phyloP scores from a whole-genome alignment of 1,140 invertebrate genomes.

The fruit fly (Drosophila melanogaster) region Release_6_plus_ISO1_MT NT_033777.3:28399001-28399500 shows the following conservation, averaged over 20 bases:
- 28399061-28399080: constrained; percentile 80
- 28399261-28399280: constrained; percentile 9
- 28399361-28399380: constrained; percentile 57
- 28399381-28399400: constrained; percentile 52
- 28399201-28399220: constrained; percentile 31
- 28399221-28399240: constrained; percentile 31
- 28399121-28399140: constrained; percentile 55
- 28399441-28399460: neutral
- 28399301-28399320: constrained; percentile 63
- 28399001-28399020: neutral
- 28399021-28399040: constrained; percentile 4
- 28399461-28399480: neutral
- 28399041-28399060: constrained; percentile 55
- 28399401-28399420: constrained; percentile 30
- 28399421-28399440: constrained; percentile 9
- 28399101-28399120: constrained; percentile 83
- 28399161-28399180: constrained; percentile 30
- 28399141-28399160: constrained; percentile 25
- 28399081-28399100: constrained; percentile 83
- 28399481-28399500: too few species aligned
- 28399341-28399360: constrained; percentile 47
- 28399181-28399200: constrained; percentile 24
- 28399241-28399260: neutral
- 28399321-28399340: constrained; percentile 44
- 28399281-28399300: constrained; percentile 40